Conservation (phyloP, 2,113 vertebrate species). For the Psilopsiagon aurifrons region DNA sequence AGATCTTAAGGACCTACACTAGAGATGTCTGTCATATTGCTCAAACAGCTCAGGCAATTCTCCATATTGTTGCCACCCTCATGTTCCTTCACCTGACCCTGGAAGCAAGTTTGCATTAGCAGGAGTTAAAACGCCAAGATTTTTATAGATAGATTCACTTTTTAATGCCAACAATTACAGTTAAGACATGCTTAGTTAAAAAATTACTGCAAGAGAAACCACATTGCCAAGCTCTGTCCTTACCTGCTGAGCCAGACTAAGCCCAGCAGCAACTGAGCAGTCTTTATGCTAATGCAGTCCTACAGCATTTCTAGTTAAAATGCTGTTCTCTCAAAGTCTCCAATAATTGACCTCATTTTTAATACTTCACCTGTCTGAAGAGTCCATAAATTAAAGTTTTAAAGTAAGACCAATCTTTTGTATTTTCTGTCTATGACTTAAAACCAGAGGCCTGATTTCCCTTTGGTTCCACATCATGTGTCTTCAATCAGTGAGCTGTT, state of each 20-base stretch:
- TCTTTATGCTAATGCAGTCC: neutral
- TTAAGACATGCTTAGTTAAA: neutral
- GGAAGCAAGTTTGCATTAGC: neutral
- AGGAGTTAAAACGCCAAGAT: neutral
- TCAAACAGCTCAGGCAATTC: neutral
- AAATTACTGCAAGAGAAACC: neutral
- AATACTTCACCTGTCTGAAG: neutral
- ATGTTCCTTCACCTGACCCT: neutral
- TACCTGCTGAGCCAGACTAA: neutral
- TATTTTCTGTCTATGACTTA: neutral
- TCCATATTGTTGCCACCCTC: neutral
- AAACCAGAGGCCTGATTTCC: neutral
- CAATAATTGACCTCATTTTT: neutral
- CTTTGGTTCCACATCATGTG: neutral
- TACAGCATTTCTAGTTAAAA: neutral
- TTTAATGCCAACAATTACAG: neutral
- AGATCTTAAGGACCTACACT: neutral
- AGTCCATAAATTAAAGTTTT: neutral
- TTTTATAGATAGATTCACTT: neutral
- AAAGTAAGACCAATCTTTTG: neutral
- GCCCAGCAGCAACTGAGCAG: neutral
- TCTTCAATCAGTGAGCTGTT: neutral
- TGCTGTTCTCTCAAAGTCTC: neutral
- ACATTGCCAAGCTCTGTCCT: neutral
- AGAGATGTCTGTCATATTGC: neutral